Base-by-base conservation (phyloP, 2,113 vertebrate species). In the Cervus canadensis region DNA sequence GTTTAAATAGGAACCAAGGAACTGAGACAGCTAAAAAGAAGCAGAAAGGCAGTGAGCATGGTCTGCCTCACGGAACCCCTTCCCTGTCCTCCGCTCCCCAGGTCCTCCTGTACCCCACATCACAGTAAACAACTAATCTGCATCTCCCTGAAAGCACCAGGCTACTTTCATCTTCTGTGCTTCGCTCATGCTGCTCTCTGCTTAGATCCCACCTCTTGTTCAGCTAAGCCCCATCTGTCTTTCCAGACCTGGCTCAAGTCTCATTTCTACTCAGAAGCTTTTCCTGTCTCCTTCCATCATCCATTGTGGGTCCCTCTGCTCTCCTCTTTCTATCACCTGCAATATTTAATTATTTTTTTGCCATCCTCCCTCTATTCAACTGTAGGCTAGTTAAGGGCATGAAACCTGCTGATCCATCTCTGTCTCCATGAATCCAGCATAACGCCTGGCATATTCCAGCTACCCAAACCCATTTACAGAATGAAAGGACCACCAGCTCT, bases 1-100 rank as follows among this genome's bases (percentile, higher is more conserved):
- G 40, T 10, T 79, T 28, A 86, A 17, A 60, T 25, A 87, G 0
- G 83, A 87, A 89, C 17, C 64, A 67, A 97, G 52, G 43, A 97
- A 91, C 33, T 2, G 13, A 82, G 57, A 88, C 1, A 76, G 81
- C 43, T 23, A 21, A n/a, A 56, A 60, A 88, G 28, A n/a, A 84
- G 64, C 15, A 64, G 13, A 84, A 57, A 1, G 4, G 8, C 1
- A 89, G 5, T 1, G 59, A 95, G 56, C 15, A 5, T 2, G 0
- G 14, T 8, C 10, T 25, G 48, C 2, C 21, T 45, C 56, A 3
- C 6, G 57, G 25, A 64, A 8, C 36, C 28, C 79, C 52, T 43
- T 59, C 59, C 33, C 16, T 17, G 2, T 5, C 74, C 25, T 59
- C 56, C 23, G 33, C 79, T 81, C 26, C 48, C 26, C 1, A 14